Evolutionary conservation across 2,888 invertebrate species (phyloP), one percentile per base, ranked within the genome.

Genomic region (Molorchus minor): DNA sequence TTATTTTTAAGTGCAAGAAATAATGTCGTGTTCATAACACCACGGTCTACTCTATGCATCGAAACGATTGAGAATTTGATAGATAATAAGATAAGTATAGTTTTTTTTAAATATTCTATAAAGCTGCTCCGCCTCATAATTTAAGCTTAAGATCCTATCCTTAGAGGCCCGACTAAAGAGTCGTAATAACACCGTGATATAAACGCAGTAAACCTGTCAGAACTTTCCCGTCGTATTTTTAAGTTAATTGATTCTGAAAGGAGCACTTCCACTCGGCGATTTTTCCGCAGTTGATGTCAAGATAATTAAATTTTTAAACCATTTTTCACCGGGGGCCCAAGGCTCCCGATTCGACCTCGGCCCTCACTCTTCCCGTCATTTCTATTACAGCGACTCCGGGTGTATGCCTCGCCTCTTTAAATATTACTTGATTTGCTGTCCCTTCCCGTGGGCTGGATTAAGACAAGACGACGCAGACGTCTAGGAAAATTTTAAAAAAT

Each of bases 241-340:
- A 74, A 76, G 74, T 76, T 78, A 78, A 77, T 78, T 77, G 75
- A 67, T 75, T 75, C 70, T 75, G 76, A 78, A 77, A 77, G 74
- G 77, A 75, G 74, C 73, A 74, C 74, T 77, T 76, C 76, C 77
- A 75, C 76, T 76, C 75, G 72, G 73, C 75, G 75, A 75, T 75
- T 76, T 64, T 77, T 76, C 77, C 76, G 75, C 75, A 75, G 75
- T 77, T 71, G 73, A 76, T 75, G 76, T 77, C 76, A 75, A 73
- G 75, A 76, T 77, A 77, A 77, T 77, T 77, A 77, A 77, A 77
- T 77, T 77, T 77, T 77, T 77, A 75, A 77, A 76, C 71, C 76
- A 74, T 76, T 76, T 76, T 76, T 74, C 75, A 73, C 70, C 55
- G n/a, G 53, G 36, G 56, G 56, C 53, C 56, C 38, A 30, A 29